Base-by-base conservation (phyloP, 2,797 vertebrate genomes). In the Pyrocephalus nanus region DNA sequence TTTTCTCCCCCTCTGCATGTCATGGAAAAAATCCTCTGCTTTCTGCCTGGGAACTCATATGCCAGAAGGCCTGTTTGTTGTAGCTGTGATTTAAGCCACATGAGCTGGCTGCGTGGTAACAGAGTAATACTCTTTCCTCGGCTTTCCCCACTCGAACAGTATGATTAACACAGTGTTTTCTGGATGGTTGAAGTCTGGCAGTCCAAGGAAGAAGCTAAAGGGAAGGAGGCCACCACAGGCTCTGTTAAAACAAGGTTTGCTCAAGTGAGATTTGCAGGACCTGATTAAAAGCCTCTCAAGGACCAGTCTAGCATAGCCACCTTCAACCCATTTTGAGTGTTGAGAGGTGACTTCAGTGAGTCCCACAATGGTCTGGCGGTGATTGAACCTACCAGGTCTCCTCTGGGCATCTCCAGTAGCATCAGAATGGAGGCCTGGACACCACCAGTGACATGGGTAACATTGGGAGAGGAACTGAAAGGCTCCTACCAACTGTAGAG, bases 21-120 rank as follows among this genome's bases (percentile, higher is more conserved):
- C 89, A 79, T 75, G 61, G 73, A 88, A 96, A 94, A 93, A 93
- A 58, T 51, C 40, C 47, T 72, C n/a, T 92, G 51, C 55, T 78
- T 71, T 96, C 78, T 95, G 72, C 77, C n/a, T 81, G 40, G 36
- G 38, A 87, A 67, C 72, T 83, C 51, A 42, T 61, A 21, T 66
- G 34, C 76, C 88, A 95, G 91, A 78, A 83, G 57, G 34, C 66
- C 85, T 50, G 3, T 81, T 75, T 30, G 0, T 78, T 77, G 79
- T 40, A 78, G 90, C 87, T 95, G 7, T 93, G 66, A 82, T 94
- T 93, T 94, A 94, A 96, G 71, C 90, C 75, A 91, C 84, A 48
- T 86, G 82, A 97, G 83, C 65, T 75, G 81, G 60, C 71, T 95
- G 91, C 19, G 14, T 78, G 83, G 62, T 93, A 90, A 76, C 66